These are phyloP conservation scores for Meriones psammophilus DNA, from an alignment of 2,797 vertebrate species.

Conservation along the genomic window DNA sequence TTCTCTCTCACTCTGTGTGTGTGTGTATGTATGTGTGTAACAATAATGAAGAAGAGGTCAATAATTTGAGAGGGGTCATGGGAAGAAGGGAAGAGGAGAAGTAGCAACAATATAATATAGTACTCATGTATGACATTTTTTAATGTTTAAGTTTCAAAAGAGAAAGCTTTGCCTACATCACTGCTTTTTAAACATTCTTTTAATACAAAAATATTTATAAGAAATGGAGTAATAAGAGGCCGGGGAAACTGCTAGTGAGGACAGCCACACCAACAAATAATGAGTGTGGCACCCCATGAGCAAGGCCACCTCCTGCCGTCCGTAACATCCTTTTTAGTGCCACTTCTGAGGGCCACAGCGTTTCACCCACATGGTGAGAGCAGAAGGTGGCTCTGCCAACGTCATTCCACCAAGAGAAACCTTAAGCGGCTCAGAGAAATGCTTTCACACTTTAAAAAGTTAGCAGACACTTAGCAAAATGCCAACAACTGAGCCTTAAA, in stretches of 20 bases:
- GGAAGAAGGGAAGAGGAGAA: neutral
- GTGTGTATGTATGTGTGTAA: neutral
- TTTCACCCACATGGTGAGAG: neutral
- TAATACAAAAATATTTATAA: neutral
- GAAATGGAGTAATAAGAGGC: constrained; percentile 19
- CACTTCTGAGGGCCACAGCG: neutral
- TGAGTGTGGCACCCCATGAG: neutral
- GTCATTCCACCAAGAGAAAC: constrained; percentile 20
- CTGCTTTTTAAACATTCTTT: constrained; percentile 39
- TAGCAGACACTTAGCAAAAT: constrained; percentile 9
- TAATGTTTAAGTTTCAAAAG: neutral
- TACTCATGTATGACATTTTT: too few species aligned
- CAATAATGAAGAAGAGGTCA: neutral
- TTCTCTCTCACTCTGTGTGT: neutral
- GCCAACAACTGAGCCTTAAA: neutral
- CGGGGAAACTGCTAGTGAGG: neutral
- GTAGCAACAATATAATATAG: neutral
- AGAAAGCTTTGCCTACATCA: neutral
- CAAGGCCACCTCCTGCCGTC: neutral
- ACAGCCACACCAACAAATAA: neutral
- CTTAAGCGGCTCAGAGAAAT: neutral
- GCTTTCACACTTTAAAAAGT: neutral
- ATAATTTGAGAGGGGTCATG: neutral
- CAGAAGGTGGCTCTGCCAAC: neutral
- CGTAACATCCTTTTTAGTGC: neutral